phyloP scores from a whole-genome alignment of 2,888 invertebrate species.

The Dromius quadrimaculatus region DNA sequence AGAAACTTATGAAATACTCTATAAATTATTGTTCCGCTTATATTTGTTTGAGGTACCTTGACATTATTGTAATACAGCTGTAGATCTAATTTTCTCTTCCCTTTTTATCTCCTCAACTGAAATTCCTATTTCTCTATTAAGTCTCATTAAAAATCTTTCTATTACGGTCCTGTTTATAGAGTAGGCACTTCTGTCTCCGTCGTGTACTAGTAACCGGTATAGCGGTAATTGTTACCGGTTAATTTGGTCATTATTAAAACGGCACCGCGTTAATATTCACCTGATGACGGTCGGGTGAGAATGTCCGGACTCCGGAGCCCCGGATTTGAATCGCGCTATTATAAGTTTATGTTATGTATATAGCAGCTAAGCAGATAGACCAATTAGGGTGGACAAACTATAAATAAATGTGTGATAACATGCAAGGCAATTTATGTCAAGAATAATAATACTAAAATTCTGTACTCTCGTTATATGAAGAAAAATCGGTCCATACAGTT shows the following conservation, averaged over 20 bases:
- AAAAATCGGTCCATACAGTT: too few species aligned
- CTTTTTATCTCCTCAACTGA: too few species aligned
- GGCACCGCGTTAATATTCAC: conserved; percentile 45
- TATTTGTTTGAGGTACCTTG: not conserved
- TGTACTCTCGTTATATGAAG: too few species aligned
- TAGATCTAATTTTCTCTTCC: too few species aligned
- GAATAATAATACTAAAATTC: too few species aligned
- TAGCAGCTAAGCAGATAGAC: too few species aligned
- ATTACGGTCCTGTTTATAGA: conserved; percentile 4
- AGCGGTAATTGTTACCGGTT: conserved; percentile 41
- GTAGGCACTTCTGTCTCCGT: conserved; percentile 8
- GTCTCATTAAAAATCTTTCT: not conserved
- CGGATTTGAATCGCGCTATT: conserved; percentile 15
- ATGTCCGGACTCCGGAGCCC: not conserved
- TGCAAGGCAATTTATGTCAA: too few species aligned
- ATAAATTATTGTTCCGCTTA: not conserved
- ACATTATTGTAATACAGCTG: not conserved
- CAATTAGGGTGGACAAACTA: too few species aligned
- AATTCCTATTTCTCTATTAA: too few species aligned
- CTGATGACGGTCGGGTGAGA: conserved; percentile 30
- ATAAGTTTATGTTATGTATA: conserved; percentile 23
- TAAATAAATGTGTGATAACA: too few species aligned
- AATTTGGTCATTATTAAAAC: conserved; percentile 49
- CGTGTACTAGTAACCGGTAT: conserved; percentile 34
- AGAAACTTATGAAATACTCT: too few species aligned